These are phyloP conservation scores for Hyles vespertilio DNA, from an alignment of 1,140 invertebrate species.

Conservation along the genomic window DNA sequence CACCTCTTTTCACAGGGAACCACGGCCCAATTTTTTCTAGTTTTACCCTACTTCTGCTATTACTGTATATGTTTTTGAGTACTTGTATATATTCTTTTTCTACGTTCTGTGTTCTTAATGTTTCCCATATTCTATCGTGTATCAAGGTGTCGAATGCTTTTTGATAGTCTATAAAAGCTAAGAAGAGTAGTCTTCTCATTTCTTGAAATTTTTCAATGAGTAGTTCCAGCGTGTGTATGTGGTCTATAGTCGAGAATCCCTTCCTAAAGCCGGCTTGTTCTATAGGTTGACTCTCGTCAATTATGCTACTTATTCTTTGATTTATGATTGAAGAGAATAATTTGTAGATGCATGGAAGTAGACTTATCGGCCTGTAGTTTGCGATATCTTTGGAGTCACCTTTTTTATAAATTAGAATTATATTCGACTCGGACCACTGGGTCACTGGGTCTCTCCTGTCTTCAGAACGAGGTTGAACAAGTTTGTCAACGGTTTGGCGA, in stretches of 20 bases:
- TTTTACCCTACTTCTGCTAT: conserved; percentile 15
- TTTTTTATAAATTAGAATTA: conserved; percentile 9
- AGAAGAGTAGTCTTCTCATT: too few species aligned
- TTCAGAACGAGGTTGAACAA: conserved; percentile 3
- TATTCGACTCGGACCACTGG: conserved; percentile 1
- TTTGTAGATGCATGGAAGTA: conserved; percentile 5
- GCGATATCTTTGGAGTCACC: conserved; percentile 4
- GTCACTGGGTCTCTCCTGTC: background rate
- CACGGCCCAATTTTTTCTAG: conserved; percentile 12
- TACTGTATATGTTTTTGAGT: too few species aligned
- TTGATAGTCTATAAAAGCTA: too few species aligned
- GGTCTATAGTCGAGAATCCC: too few species aligned
- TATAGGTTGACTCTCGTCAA: background rate
- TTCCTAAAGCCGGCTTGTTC: too few species aligned
- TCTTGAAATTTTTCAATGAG: too few species aligned
- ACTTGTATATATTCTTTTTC: too few species aligned
- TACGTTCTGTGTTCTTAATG: too few species aligned
- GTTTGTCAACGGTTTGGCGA: background rate
- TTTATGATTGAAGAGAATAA: conserved; percentile 2
- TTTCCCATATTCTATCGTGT: too few species aligned
- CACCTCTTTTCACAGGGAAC: conserved; percentile 11
- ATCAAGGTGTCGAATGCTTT: too few species aligned
- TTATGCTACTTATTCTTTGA: conserved; percentile 1
- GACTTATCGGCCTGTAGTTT: conserved; percentile 6
- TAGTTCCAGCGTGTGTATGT: too few species aligned